These are phyloP conservation scores for Notarius quadriscutis DNA, from an alignment of 2,113 vertebrate genomes.

Conservation along the genomic window DNA sequence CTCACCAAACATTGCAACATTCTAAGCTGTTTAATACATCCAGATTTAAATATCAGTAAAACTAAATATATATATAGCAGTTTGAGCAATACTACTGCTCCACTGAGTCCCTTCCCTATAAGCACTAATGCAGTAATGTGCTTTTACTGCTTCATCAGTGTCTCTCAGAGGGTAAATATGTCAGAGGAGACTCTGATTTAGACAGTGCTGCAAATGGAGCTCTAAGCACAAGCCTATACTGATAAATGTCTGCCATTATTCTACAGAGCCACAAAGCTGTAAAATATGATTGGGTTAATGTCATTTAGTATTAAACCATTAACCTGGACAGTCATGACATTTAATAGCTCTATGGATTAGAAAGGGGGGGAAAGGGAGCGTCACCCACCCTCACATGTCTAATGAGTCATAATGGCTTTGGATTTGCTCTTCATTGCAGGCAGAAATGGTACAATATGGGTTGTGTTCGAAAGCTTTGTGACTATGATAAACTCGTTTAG, in stretches of 20 bases:
- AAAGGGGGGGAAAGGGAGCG: slow-evolving; percentile 36
- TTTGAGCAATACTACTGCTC: neutral
- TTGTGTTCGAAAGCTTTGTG: neutral
- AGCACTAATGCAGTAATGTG: slow-evolving; percentile 36
- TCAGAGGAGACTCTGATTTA: slow-evolving; percentile 34
- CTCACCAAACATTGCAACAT: no score
- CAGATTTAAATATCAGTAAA: no score
- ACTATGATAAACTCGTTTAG: neutral
- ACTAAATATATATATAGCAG: neutral
- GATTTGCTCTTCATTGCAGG: neutral
- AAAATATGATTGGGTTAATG: slow-evolving; percentile 40
- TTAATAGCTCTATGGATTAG: slow-evolving; percentile 33
- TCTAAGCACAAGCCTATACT: slow-evolving; percentile 2
- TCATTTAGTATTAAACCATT: slow-evolving; percentile 41
- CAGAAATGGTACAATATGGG: neutral
- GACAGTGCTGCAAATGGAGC: slow-evolving; percentile 26
- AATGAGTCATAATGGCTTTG: slow-evolving; percentile 60
- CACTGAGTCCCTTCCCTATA: neutral
- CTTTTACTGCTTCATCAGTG: slow-evolving; percentile 32
- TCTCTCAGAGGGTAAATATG: slow-evolving; percentile 43
- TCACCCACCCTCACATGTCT: slow-evolving; percentile 41
- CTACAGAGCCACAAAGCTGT: neutral
- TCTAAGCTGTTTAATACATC: no score
- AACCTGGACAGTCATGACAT: slow-evolving; percentile 40
- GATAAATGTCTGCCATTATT: slow-evolving; percentile 34